Base-by-base conservation (phyloP, 2,888 invertebrate genomes). In the Spilarctia lutea region DNA sequence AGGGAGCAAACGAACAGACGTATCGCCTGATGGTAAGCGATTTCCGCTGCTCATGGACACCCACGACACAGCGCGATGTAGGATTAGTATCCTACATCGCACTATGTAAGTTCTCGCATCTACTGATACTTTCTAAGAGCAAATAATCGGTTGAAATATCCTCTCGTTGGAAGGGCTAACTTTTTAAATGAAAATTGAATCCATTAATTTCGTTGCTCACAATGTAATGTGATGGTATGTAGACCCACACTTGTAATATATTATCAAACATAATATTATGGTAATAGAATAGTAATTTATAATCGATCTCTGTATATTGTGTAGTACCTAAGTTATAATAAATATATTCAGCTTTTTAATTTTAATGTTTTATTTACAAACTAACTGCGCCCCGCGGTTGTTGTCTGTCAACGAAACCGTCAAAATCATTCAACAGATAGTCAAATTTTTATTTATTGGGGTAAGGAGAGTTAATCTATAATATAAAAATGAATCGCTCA, bases 251-350 rank as follows among this genome's bases (percentile, higher is more conserved):
- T n/a, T n/a, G 11, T 20, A 24, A 7, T 8, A 52, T 24, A 24
- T 8, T 39, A 39, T 7, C 3, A 18, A 20, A 20, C 48, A 20
- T 45, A 18, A 16, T 18, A n/a, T n/a, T 60, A 60, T 13, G 10
- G 27, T 60, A 27, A 60, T 27, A 30, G 63, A 63, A 18, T 63
- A 30, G 0, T 63, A 30, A 63, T 18, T 63, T 30, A 63, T 30
- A 63, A 63, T 63, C 30, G 30, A 30, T 63, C 63, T 63, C 63
- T 63, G 63, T 63, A 60, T 63, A 63, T 30, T 63, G 3, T 63
- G 30, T 63, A 63, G 18, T 63, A 48, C 6, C 20, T 48, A 30
- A 63, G 63, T 63, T 63, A 30, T 63, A 63, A 63, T 63, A 63
- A 63, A 63, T 4, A 63, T 30, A 1, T 63, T 63, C 63, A 63